Percentiles rank a stretch among this genome's conserved stretches.
phyloP scores from a whole-genome alignment of 2,888 invertebrate genomes.

The Drosophila barbarae region DNA sequence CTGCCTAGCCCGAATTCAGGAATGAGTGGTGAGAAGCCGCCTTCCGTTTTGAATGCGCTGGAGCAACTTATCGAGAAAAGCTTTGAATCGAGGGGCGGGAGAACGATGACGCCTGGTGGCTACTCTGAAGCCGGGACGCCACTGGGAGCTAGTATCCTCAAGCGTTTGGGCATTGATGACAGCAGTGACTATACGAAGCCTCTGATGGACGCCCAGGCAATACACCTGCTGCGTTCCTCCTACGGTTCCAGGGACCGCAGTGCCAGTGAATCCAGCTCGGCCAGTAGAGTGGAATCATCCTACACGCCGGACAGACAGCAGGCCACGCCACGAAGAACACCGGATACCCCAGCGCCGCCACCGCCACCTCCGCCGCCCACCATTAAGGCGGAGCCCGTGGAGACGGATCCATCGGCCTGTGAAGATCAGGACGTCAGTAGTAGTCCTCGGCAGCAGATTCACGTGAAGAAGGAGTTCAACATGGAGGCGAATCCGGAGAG shows the following conservation, averaged over 20 bases:
- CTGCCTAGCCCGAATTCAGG: constrained; percentile 82
- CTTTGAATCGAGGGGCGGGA: constrained; percentile 92
- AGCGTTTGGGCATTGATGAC: constrained; percentile 95
- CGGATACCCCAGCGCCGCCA: constrained; percentile 47
- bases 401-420: constrained; percentile 47
- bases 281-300: constrained; percentile 87
- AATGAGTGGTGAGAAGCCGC: constrained; percentile 81
- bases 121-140: constrained; percentile 83
- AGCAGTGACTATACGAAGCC: constrained; percentile 96
- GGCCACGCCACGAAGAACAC: constrained; percentile 58
- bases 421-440: constrained; percentile 30
- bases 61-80: constrained; percentile 98
- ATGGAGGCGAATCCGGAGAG: constrained; percentile 80
- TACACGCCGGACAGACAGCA: constrained; percentile 87
- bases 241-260: constrained; percentile 89
- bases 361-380: constrained; percentile 79
- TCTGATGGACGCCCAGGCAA: constrained; percentile 91
- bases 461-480: constrained; percentile 80
- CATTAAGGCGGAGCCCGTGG: constrained; percentile 77
- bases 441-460: constrained; percentile 65
- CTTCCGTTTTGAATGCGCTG: constrained; percentile 96
- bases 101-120: constrained; percentile 72
- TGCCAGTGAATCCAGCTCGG: constrained; percentile 93
- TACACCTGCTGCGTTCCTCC: constrained; percentile 88
- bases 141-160: constrained; percentile 93